Evolutionary conservation across 2,113 vertebrate species (phyloP), one percentile per base, ranked within the genome.

Genomic region (Seriola rivoliana): DNA sequence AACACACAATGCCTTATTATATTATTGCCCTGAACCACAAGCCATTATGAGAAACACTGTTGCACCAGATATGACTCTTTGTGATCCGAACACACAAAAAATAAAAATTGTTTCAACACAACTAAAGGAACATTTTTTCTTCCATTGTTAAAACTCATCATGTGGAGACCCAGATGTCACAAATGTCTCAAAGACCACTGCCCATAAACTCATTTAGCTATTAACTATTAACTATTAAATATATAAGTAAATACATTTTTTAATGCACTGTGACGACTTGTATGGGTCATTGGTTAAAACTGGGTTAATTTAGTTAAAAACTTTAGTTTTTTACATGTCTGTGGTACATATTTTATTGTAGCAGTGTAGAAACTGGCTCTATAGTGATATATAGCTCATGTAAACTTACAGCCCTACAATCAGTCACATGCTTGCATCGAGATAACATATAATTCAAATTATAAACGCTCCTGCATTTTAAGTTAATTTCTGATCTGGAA

Each of bases 1-100:
- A 85, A 88, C n/a, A 87, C 52, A 88, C 67, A 66, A 80, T 75
- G 57, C 73, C n/a, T 72, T 84, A 71, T 76, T 79, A 78, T 90
- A 67, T 87, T 17, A 67, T 59, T 52, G 59, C 68, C 19, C 44
- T 34, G 63, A 77, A 85, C 82, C 81, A 84, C 79, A 81, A 58
- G 50, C 71, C 32, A 17, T 72, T 58, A 72, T 75, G n/a, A 84
- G 9, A 42, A 83, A 44, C 13, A 29, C 7, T 42, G 40, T 25
- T 54, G 38, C 16, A 58, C 71, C 42, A 52, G 42, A 36, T 11
- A 38, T 7, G 1, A 25, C 25, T 64, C 50, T 74, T 64, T 85
- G 40, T 70, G 58, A 73, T 77, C 12, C 17, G 7, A 55, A 78
- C 23, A 69, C 3, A 74, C 8, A 25, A 46, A 8, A 65, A 67